Base-by-base conservation (phyloP, 2,113 vertebrate species). In the Paramisgurnus dabryanus region DNA sequence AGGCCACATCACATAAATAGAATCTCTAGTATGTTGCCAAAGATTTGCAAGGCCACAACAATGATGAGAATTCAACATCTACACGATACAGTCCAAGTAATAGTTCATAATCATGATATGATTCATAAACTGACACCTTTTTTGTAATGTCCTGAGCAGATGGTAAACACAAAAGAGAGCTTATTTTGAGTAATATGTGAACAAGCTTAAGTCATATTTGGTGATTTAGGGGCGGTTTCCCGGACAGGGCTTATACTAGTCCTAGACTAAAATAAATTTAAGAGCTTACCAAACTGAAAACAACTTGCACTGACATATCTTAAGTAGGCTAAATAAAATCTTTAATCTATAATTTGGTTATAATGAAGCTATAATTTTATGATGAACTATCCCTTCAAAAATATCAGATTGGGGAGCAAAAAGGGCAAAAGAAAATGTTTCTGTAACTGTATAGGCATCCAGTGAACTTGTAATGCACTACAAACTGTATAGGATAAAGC, bases 1-100 rank as follows among this genome's bases (percentile, higher is more conserved):
- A 77, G 75, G 75, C 39, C 61, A 77, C 47, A 53, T 53, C 65
- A 65, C 75, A 65, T 22, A 77, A 77, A 77, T 64, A 75, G 73
- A 75, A 50, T 61, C 43, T 18, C 58, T 49, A 64, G 63, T 55
- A 66, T 77, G 75, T 41, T 66, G 63, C 75, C 75, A 74, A 15
- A 45, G 55, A 74, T 45, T 76, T 76, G 60, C 40, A 64, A 67
- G 49, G 61, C 63, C 63, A 41, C 75, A 77, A 55, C 47, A 77
- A 18, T 67, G 50, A 47, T 75, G 34, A 40, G 63, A 66, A 66
- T 17, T 58, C 50, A 12, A 18, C 49, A 53, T 53, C 49, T 12
- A 7, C 43, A 13, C 47, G 8, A 22, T 70, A n/a, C 34, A 41
- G 53, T 41, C 57, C 15, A 50, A 43, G 58, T 10, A 73, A 65